Conservation (phyloP, 2,113 vertebrate species). For the Bostrychus sinensis region DNA sequence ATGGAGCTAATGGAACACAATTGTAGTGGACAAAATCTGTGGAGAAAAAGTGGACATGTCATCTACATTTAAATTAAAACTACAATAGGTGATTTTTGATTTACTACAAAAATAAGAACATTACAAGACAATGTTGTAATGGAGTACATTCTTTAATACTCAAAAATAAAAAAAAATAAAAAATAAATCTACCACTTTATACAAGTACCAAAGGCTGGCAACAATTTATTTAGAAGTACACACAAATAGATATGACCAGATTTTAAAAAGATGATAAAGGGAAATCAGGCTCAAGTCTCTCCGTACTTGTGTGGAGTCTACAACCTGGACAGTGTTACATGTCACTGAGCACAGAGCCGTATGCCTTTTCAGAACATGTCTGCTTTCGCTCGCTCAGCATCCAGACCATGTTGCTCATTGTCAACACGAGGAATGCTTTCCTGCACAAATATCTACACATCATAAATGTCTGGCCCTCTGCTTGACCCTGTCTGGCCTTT, state of each 20-base stretch:
- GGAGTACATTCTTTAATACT: too few species aligned
- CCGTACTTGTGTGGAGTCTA: constrained; percentile 4
- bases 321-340: constrained; percentile 31
- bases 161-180: too few species aligned
- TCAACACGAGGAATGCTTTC: constrained; percentile 72
- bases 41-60: too few species aligned
- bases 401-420: constrained; percentile 62
- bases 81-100: too few species aligned
- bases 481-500: constrained; percentile 73
- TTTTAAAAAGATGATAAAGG: constrained; percentile 10
- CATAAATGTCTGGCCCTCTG: constrained; percentile 77
- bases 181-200: too few species aligned
- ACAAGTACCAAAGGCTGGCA: too few species aligned
- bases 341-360: constrained; percentile 22
- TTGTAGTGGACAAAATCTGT: constrained; percentile 5
- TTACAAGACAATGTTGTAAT: too few species aligned
- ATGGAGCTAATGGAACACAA: constrained; percentile 26
- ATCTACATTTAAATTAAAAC: too few species aligned
- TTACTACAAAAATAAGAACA: too few species aligned
- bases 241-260: background rate
- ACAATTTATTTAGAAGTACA: too few species aligned
- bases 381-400: constrained; percentile 61
- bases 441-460: constrained; percentile 77
- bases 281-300: background rate
- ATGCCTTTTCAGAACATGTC: constrained; percentile 43